A percentile compares a stretch with the other conserved stretches of the same genome.
Conservation (phyloP, 2,113 vertebrate genomes). For the Thalassarche chlororhynchos region DNA sequence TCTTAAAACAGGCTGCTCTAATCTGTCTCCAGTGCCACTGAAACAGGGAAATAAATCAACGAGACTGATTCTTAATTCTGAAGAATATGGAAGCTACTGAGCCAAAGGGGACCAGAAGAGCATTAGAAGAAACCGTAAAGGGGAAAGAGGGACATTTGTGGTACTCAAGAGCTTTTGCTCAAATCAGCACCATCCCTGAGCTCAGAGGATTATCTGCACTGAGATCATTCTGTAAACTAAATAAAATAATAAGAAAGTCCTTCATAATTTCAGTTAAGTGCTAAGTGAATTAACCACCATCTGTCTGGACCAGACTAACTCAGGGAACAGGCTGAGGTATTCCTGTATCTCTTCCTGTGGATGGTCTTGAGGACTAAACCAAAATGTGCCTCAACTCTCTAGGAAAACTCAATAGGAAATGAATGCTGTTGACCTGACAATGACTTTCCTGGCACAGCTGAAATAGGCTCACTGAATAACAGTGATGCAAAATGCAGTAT, state of each 20-base stretch:
- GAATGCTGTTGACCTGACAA: not conserved
- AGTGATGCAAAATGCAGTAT: not conserved
- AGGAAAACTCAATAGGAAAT: not conserved
- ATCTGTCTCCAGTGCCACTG: not conserved
- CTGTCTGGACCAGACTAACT: not conserved
- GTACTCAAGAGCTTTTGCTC: not conserved
- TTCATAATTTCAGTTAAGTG: not conserved
- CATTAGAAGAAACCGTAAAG: not conserved
- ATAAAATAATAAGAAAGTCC: not conserved
- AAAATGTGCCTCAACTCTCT: not conserved
- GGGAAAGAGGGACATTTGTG: not conserved
- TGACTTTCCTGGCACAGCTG: not conserved
- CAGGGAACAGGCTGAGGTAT: not conserved
- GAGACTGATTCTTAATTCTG: not conserved
- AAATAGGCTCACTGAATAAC: not conserved
- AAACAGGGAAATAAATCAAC: not conserved
- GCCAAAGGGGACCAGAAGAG: conserved; percentile 33
- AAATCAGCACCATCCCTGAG: not conserved
- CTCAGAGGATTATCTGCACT: not conserved
- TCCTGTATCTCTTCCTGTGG: not conserved
- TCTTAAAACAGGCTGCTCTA: not conserved
- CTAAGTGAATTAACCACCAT: not conserved
- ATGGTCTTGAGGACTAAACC: not conserved
- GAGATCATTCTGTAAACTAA: not conserved
- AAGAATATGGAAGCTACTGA: conserved; percentile 2